Evolutionary conservation across 92 coral and sea anemone genomes (phyloP), one percentile per base, ranked within the genome.

Genomic region (Bergia sp.): DNA sequence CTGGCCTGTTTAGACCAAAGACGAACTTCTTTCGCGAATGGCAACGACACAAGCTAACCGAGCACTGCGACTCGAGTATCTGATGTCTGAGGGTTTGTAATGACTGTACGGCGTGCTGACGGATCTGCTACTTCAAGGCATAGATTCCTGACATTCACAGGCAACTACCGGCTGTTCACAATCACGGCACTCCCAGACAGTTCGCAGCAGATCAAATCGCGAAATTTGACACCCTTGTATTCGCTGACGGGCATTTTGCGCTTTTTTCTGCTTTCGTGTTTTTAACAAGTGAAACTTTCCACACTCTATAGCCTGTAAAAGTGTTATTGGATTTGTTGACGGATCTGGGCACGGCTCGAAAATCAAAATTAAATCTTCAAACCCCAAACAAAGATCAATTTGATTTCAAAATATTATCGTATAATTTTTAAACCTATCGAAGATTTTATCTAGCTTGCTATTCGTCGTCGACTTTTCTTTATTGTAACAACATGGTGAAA

Each of bases 151-250:
- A 57, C 86, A 81, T 81, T 58, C 55, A 44, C 45, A 8, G 53
- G 23, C 41, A 76, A 76, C 41, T 76, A 53, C 86, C 53, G 5
- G 50, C 29, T 21, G 50, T 81, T 61, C 37, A 64, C 72, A 39
- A 83, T 66, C 86, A 83, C 86, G 86, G 77, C 86, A 83, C 86
- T 83, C 86, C 86, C 86, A 83, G 86, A 83, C 86, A 42, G 86
- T 83, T 83, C 41, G 23, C 57, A 83, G 86, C 86, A 65, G 73
- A 83, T 83, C 86, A 69, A 12, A 67, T 69, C 86, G n/a, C 76
- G 77, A 67, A 83, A 83, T 83, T 21, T 83, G 86, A 83, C 44
- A 29, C 86, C 77, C 38, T 20, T 36, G 29, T 3, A 5, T 10
- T 37, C 50, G 29, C 77, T 0, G 12, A n/a, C 43, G 86, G 86